These are phyloP conservation scores for Leptogaster cylindrica DNA, from an alignment of 2,888 invertebrate genomes.

Conservation along the genomic window DNA sequence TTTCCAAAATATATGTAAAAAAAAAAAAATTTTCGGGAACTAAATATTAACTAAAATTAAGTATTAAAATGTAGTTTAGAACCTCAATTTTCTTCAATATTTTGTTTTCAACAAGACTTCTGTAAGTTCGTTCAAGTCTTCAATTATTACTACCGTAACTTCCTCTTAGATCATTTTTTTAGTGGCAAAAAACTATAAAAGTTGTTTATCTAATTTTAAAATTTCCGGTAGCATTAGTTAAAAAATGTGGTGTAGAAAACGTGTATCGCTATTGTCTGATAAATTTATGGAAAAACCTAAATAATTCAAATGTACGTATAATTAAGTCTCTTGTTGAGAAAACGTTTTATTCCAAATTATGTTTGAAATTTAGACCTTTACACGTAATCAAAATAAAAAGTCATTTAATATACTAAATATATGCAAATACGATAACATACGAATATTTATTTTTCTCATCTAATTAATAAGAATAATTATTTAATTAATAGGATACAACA, in stretches of 20 bases:
- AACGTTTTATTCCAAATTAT: neutral
- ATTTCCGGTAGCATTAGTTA: no score
- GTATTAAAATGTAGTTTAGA: no score
- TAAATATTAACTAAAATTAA: no score
- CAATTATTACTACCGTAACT: no score
- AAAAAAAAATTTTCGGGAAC: no score
- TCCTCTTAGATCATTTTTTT: neutral
- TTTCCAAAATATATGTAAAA: no score
- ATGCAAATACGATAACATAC: neutral
- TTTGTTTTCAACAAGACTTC: no score
- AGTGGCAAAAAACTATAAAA: neutral
- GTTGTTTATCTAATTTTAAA: neutral
- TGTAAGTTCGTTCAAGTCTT: no score
- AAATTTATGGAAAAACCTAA: neutral
- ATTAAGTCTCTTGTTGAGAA: neutral
- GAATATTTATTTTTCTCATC: neutral
- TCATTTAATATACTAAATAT: neutral
- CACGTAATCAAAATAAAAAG: neutral
- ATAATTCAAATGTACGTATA: neutral
- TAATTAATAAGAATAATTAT: neutral
- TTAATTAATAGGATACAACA: no score
- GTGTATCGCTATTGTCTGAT: neutral
- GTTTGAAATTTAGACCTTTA: neutral
- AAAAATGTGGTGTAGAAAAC: no score
- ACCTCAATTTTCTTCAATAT: no score